These are phyloP conservation scores for Phoronis australis DNA, from an alignment of 2,888 invertebrate genomes.

Conservation along the genomic window DNA sequence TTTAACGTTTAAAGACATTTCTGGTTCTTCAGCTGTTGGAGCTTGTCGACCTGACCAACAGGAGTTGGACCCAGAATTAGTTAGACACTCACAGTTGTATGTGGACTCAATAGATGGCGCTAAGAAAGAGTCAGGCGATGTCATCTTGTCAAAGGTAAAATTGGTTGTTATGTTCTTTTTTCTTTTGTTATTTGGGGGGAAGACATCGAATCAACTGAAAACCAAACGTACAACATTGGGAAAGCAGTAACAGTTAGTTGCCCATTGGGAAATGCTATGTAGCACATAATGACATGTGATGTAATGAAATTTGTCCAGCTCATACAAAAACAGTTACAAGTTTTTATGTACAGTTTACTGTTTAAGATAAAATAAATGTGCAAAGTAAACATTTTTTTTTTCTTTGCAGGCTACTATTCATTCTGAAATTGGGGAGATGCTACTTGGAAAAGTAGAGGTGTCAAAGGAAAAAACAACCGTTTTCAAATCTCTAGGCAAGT, in stretches of 20 bases:
- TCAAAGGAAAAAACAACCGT: slow-evolving; percentile 54
- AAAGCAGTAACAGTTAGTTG: no score
- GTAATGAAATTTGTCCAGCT: no score
- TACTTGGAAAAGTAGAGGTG: slow-evolving; percentile 48
- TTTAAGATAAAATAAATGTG: not conserved
- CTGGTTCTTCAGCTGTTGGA: slow-evolving; percentile 58
- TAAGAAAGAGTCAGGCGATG: slow-evolving; percentile 56
- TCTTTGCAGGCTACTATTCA: slow-evolving; percentile 50
- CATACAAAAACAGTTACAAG: no score
- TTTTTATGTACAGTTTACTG: no score
- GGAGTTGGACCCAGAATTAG: slow-evolving; percentile 59
- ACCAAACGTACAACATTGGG: no score
- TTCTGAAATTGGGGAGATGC: slow-evolving; percentile 60
- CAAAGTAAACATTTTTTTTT: not conserved
- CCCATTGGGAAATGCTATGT: no score
- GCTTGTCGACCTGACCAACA: slow-evolving; percentile 56
- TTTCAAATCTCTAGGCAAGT: slow-evolving; percentile 63
- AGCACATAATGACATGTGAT: no score
- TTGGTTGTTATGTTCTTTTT: no score
- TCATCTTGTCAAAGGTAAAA: slow-evolving; percentile 55
- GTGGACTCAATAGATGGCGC: slow-evolving; percentile 59
- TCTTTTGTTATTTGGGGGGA: no score
- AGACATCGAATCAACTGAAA: no score
- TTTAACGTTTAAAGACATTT: not conserved
- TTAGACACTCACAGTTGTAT: slow-evolving; percentile 56